Conservation (phyloP, 2,113 vertebrate species). For the Silurus glanis region DNA sequence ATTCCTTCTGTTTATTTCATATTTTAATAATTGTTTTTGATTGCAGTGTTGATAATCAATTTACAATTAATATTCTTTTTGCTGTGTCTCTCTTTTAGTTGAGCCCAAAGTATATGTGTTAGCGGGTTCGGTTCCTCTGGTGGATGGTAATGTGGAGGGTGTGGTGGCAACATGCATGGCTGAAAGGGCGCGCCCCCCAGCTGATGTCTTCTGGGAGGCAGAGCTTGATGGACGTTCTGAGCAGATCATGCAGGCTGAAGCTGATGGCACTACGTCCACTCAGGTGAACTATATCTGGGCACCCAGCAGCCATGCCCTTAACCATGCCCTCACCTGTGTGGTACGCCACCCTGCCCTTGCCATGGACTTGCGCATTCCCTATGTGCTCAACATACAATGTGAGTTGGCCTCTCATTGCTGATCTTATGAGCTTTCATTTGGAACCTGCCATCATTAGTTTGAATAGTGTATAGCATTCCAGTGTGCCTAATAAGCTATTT, state of each 20-base stretch:
- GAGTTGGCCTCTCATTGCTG: constrained; percentile 66
- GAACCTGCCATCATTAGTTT: background rate
- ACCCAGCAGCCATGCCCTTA: constrained; percentile 84
- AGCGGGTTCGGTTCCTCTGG: constrained; percentile 79
- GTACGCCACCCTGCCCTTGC: constrained; percentile 89
- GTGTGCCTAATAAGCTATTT: background rate
- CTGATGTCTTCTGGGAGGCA: constrained; percentile 86
- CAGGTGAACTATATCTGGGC: constrained; percentile 80
- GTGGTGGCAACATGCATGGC: constrained; percentile 90
- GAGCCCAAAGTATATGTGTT: constrained; percentile 90
- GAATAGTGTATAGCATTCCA: background rate
- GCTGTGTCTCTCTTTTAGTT: constrained; percentile 70
- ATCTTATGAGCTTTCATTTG: background rate
- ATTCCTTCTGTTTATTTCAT: background rate
- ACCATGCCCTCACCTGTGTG: constrained; percentile 85
- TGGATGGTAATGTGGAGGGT: constrained; percentile 84
- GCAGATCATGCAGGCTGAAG: constrained; percentile 72
- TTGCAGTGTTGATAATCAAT: background rate
- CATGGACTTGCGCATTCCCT: constrained; percentile 82
- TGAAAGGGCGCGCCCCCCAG: constrained; percentile 88
- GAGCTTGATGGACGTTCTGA: constrained; percentile 81
- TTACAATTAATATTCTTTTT: background rate
- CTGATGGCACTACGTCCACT: constrained; percentile 84
- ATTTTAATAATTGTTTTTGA: background rate
- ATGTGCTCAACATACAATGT: constrained; percentile 89